Percentiles rank a stretch among this genome's conserved stretches.
Evolutionary conservation across 2,888 invertebrate genomes (phyloP).

Genomic region (Agrilus biguttatus): DNA sequence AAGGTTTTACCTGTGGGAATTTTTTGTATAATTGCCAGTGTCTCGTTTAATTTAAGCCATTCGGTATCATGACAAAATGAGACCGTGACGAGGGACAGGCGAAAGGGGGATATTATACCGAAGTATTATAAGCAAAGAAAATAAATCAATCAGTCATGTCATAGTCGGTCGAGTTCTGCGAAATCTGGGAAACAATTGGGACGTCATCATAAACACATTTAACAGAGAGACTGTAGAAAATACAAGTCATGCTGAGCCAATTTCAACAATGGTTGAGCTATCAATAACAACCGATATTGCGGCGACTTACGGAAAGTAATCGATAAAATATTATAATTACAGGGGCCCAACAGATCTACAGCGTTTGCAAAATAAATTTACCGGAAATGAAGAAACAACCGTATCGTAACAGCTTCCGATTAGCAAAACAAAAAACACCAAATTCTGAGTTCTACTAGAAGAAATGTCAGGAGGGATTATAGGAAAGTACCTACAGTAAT

Average conservation of each 20-base stretch:
- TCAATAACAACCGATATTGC: conserved; percentile 32
- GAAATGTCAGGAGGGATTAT: no score
- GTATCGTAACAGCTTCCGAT: not conserved
- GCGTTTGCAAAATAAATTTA: not conserved
- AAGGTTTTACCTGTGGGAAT: no score
- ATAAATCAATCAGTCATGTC: conserved; percentile 16
- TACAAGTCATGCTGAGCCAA: conserved; percentile 32
- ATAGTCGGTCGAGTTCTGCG: conserved; percentile 9
- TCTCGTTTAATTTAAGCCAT: no score
- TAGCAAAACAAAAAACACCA: no score
- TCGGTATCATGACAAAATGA: no score
- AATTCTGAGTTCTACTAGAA: no score
- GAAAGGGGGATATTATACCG: not conserved
- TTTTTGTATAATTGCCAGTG: no score
- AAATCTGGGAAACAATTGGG: conserved; percentile 26
- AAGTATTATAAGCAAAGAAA: conserved; percentile 5
- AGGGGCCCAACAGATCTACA: conserved; percentile 22
- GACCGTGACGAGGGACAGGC: no score
- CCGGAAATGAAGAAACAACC: conserved; percentile 2
- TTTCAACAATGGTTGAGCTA: conserved; percentile 29
- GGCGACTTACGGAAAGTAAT: conserved; percentile 32
- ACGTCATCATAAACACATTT: conserved; percentile 34
- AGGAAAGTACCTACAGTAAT: no score
- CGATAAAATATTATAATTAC: conserved; percentile 34
- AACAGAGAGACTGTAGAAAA: conserved; percentile 26